Conservation (phyloP, 2,888 invertebrate species). For the Tinea pellionella region DNA sequence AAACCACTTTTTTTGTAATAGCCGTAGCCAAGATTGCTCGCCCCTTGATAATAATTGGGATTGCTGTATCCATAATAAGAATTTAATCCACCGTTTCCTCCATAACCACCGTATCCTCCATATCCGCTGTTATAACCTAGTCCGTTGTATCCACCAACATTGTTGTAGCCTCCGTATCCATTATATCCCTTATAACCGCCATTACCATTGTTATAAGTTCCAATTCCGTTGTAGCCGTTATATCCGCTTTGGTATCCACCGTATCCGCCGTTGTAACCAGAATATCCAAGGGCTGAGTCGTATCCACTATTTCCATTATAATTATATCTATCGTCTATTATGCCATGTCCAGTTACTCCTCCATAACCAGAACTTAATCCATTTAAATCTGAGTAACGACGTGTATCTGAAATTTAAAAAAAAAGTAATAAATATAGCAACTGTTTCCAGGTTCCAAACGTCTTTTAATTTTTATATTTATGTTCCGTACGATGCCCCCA, state of each 20-base stretch:
- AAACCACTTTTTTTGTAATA: slow-evolving; percentile 60
- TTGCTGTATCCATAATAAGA: slow-evolving; percentile 72
- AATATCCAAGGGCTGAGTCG: slow-evolving; percentile 18
- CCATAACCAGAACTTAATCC: slow-evolving; percentile 34
- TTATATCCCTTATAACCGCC: slow-evolving; percentile 19
- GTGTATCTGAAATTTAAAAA: slow-evolving; percentile 27
- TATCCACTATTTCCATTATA: slow-evolving; percentile 21
- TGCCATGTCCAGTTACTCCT: slow-evolving; percentile 32
- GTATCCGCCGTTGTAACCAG: slow-evolving; percentile 21
- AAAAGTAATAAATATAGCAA: too few species aligned
- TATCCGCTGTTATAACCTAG: slow-evolving; percentile 27
- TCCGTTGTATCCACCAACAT: slow-evolving; percentile 46
- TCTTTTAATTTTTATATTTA: too few species aligned
- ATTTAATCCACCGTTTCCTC: slow-evolving; percentile 69
- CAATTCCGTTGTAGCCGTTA: slow-evolving; percentile 14
- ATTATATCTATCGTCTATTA: slow-evolving; percentile 37
- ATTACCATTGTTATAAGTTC: slow-evolving; percentile 12
- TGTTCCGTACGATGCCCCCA: too few species aligned
- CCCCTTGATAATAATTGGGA: slow-evolving; percentile 65
- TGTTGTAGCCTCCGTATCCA: slow-evolving; percentile 14
- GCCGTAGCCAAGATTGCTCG: slow-evolving; percentile 70
- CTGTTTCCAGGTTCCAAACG: too few species aligned
- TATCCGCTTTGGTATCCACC: slow-evolving; percentile 13
- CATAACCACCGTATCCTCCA: slow-evolving; percentile 69
- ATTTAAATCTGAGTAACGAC: slow-evolving; percentile 46